A percentile compares a stretch with the other conserved stretches of the same genome.
phyloP scores from a whole-genome alignment of 2,797 vertebrate species.

The Limnodromus scolopaceus region DNA sequence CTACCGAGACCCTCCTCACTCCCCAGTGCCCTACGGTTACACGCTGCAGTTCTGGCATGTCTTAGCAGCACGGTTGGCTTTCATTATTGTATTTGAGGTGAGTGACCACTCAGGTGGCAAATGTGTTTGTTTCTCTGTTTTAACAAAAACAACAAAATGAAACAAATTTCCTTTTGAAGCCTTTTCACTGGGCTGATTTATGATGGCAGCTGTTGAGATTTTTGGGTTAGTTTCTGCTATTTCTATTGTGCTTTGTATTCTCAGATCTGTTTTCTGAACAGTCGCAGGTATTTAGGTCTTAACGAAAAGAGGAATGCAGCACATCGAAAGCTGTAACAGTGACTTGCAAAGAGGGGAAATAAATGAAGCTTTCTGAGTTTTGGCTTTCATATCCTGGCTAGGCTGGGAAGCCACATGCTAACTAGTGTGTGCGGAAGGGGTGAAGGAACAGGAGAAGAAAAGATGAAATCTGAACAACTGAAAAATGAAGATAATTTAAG shows the following conservation, averaged over 20 bases:
- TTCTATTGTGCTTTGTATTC: background rate
- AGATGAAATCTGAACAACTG: background rate
- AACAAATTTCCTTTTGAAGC: background rate
- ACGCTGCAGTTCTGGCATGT: constrained; percentile 88
- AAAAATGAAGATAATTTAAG: background rate
- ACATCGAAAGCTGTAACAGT: background rate
- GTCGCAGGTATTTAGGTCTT: background rate
- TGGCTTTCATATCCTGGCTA: background rate
- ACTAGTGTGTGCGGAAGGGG: background rate
- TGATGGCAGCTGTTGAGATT: background rate
- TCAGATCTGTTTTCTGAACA: background rate
- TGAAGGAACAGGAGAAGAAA: background rate
- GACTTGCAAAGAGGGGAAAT: background rate
- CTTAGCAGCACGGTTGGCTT: constrained; percentile 83
- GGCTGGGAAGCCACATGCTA: background rate
- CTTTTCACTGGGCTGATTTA: background rate
- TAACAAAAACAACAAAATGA: background rate
- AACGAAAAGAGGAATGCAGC: background rate
- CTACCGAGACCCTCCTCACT: constrained; percentile 83
- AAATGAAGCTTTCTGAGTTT: background rate
- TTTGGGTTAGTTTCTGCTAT: background rate
- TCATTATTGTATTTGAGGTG: constrained; percentile 88
- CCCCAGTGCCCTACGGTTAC: constrained; percentile 82
- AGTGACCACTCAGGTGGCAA: background rate
- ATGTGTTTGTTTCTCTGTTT: background rate